Evolutionary conservation across 2,888 invertebrate species (phyloP), one percentile per base, ranked within the genome.

Genomic region (Lissocephala sabroskyi): DNA sequence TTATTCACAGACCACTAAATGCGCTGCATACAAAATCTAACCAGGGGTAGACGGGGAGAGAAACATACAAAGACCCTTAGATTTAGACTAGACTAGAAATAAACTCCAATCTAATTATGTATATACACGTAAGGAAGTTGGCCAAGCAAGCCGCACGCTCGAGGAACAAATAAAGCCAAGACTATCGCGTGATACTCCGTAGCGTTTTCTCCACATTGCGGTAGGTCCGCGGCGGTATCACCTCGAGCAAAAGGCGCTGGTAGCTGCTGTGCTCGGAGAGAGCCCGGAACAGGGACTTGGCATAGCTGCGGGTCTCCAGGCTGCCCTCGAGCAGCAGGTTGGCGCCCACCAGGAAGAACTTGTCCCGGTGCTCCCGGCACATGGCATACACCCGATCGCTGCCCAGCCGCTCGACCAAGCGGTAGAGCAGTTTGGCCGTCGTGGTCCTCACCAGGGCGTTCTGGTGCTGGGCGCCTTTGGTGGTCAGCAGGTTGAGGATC

Each of bases 401-500:
- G 3, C 96, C 95, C 62, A 92, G 85, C 49, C 89, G 89, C 68
- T 90, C 89, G 37, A 92, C 91, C 19, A 95, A 85, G 43, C 89
- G 86, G 36, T 90, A 88, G 44, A 97, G 82, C 45, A 96, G 88
- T 74, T 92, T 90, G 1, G 95, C 92, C 0, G 95, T 89, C 5
- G 95, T 90, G 37, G 94, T 92, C 19, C 97, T 88, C 3, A 98
- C 96, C 3, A 93, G 87, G 0, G 93, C 92, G 80, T 96, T 97
- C 64, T 95, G 94, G 84, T 98, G 97, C 10, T 86, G 85, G 0
- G 90, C 90, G 0, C 95, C 94, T 52, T 91, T 89, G 28, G 88
- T 85, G 4, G 90, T 87, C 45, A 95, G 82, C 7, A 92, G 89
- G 18, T 87, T 85, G 1, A 91, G 88, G 0, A 91, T 89, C 62